A percentile compares a stretch with the other conserved stretches of the same genome.
Evolutionary conservation across 2,888 invertebrate species (phyloP).

Genomic region (Rhamnusium bicolor): DNA sequence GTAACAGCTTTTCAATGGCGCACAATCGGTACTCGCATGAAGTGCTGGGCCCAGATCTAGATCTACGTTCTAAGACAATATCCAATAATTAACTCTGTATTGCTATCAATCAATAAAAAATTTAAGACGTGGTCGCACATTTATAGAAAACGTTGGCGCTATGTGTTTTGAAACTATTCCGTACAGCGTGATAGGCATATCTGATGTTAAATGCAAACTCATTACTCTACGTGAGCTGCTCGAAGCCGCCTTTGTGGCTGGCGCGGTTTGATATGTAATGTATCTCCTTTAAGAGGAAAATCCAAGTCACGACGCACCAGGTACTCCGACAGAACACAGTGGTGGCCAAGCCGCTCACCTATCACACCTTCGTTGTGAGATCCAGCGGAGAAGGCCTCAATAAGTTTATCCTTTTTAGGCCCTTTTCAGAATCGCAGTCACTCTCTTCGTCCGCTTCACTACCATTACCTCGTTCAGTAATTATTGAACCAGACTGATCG

Average conservation of each 20-base stretch:
- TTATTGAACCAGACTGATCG: conserved; percentile 62
- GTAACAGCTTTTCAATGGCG: neutral
- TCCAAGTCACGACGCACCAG: conserved; percentile 49
- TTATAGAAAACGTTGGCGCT: conserved; percentile 34
- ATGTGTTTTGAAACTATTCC: conserved; percentile 34
- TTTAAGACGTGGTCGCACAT: conserved; percentile 23
- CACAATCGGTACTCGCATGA: neutral
- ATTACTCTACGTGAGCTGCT: conserved; percentile 39
- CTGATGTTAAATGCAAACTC: conserved; percentile 41
- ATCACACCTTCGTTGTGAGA: conserved; percentile 82
- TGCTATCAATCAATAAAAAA: conserved; percentile 39
- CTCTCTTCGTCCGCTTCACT: conserved; percentile 75
- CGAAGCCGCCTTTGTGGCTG: conserved; percentile 32
- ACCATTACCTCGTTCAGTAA: conserved; percentile 62
- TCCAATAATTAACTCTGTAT: conserved; percentile 34
- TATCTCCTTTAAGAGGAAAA: conserved; percentile 35
- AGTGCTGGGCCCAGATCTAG: conserved; percentile 35
- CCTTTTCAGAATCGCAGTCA: conserved; percentile 70
- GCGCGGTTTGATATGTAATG: conserved; percentile 43
- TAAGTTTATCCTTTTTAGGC: conserved; percentile 68
- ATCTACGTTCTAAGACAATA: conserved; percentile 44
- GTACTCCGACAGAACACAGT: conserved; percentile 62
- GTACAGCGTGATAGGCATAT: conserved; percentile 45
- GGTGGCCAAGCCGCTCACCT: conserved; percentile 63
- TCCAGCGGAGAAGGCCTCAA: conserved; percentile 75